Conservation (phyloP, 2,797 vertebrate species). For the Macropus fuliginosus region DNA sequence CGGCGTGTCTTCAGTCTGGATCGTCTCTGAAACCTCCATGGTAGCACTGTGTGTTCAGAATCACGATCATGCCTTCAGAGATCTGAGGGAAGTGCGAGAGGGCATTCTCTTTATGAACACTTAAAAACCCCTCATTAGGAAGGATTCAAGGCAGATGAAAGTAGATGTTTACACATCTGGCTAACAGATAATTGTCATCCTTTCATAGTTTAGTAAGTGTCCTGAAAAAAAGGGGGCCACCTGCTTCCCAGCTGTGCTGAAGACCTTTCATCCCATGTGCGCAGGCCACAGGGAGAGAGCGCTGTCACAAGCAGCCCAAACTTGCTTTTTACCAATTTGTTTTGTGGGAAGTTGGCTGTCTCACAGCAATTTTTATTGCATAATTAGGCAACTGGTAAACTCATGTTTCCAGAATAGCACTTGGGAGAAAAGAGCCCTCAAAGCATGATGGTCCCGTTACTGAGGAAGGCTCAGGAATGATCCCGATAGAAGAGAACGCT, state of each 20-base stretch:
- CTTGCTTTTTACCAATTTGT: slow-evolving; percentile 66
- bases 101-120: slow-evolving; percentile 66
- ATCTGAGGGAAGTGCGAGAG: slow-evolving; percentile 49
- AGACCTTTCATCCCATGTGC: slow-evolving; percentile 57
- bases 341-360: slow-evolving; percentile 65
- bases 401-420: slow-evolving; percentile 79
- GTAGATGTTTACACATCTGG: slow-evolving; percentile 71
- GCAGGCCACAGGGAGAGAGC: slow-evolving; percentile 65
- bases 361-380: slow-evolving; percentile 73
- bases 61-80: slow-evolving; percentile 36
- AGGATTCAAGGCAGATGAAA: slow-evolving; percentile 59
- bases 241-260: slow-evolving; percentile 54
- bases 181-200: slow-evolving; percentile 71
- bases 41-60: neutral
- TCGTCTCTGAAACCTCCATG: slow-evolving; percentile 67
- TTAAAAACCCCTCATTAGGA: slow-evolving; percentile 66
- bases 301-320: slow-evolving; percentile 40
- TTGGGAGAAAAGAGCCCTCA: slow-evolving; percentile 82
- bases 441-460: slow-evolving; percentile 81
- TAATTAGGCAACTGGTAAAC: slow-evolving; percentile 73
- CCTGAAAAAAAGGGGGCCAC: slow-evolving; percentile 67
- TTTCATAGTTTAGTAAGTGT: slow-evolving; percentile 73
- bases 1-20: slow-evolving; percentile 78
- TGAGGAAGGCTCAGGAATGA: slow-evolving; percentile 77
- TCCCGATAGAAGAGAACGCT: slow-evolving; percentile 77